Conservation (phyloP, 1,140 invertebrate genomes). For the Drosophila subobscura region DNA sequence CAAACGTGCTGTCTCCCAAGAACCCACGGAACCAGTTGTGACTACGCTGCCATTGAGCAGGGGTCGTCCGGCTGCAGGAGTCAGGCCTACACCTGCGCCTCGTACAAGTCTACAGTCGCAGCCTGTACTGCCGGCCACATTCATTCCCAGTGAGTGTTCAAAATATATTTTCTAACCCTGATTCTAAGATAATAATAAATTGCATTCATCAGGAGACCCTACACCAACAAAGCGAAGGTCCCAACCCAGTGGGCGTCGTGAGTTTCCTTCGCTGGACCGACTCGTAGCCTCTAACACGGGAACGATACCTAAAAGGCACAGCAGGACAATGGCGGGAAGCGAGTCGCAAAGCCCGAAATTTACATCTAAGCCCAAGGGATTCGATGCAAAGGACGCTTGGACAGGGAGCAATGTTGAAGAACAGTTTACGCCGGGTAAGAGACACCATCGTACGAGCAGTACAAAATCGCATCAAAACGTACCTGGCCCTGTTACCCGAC, state of each 20-base stretch:
- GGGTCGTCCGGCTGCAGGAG: constrained; percentile 42
- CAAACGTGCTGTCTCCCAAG: constrained; percentile 30
- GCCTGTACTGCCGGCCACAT: neutral
- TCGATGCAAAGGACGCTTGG: neutral
- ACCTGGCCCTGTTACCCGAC: constrained; percentile 32
- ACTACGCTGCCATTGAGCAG: constrained; percentile 72
- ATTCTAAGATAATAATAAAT: neutral
- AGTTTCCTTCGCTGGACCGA: constrained; percentile 75
- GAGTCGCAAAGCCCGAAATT: constrained; percentile 21
- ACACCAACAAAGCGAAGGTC: constrained; percentile 38
- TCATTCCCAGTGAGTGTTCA: constrained; percentile 28
- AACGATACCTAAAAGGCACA: constrained; percentile 65
- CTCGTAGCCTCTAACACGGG: constrained; percentile 71
- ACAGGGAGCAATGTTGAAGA: constrained; percentile 35
- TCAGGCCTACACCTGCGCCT: constrained; percentile 71
- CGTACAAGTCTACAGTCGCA: constrained; percentile 55
- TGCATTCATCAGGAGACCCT: constrained; percentile 23
- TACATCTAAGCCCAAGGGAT: constrained; percentile 21
- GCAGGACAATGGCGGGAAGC: constrained; percentile 3
- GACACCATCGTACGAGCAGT: constrained; percentile 56
- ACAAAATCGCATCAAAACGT: constrained; percentile 39
- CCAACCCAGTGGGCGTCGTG: constrained; percentile 37
- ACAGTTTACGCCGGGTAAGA: constrained; percentile 24
- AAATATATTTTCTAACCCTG: too few relatives aligned
- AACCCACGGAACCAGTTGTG: constrained; percentile 42